Evolutionary conservation across 2,113 vertebrate genomes (phyloP), one percentile per base, ranked within the genome.

Genomic region (Cariama cristata): DNA sequence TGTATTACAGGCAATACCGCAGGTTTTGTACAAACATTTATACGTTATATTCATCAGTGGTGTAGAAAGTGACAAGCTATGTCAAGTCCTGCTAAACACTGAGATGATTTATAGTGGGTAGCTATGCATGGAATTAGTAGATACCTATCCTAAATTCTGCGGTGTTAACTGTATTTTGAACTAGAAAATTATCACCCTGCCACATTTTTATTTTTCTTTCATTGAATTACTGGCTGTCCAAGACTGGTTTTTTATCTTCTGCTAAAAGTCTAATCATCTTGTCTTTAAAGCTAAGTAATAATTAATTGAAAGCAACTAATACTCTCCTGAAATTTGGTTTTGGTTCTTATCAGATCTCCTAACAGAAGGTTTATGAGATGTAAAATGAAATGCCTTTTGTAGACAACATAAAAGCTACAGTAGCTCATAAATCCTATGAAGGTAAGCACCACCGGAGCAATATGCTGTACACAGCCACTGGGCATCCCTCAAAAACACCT

Each of bases 321-420:
- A 71, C 6, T 80, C 23, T 52, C 35, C 44, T 90, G 40, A 38
- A 91, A 88, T 19, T 49, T 92, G 62, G 7, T 38, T 95, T 94
- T 85, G 5, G 18, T 67, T 92, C 53, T 90, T 89, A 83, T 53
- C 49, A 91, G 28, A 79, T 49, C 32, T 79, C 28, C 30, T 71
- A 88, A 59, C 53, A 93, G 66, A 94, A 93, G 12, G 47, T 86
- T 95, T 95, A 91, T 94, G 63, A 85, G 38, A 24, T 84, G 66
- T 96, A 94, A 96, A 92, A 79, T 90, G 17, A 93, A 50, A 58
- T 49, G 14, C 2, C 21, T 96, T 97, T 93, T 92, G 17, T 58
- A 89, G 68, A 88, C 72, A 96, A 58, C n/a, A 67, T 82, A 86
- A 95, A 96, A 95, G 9, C 10, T 77, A 76, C 33, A 74, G 21